phyloP scores from a whole-genome alignment of 2,113 vertebrate genomes.

The Antennarius striatus region DNA sequence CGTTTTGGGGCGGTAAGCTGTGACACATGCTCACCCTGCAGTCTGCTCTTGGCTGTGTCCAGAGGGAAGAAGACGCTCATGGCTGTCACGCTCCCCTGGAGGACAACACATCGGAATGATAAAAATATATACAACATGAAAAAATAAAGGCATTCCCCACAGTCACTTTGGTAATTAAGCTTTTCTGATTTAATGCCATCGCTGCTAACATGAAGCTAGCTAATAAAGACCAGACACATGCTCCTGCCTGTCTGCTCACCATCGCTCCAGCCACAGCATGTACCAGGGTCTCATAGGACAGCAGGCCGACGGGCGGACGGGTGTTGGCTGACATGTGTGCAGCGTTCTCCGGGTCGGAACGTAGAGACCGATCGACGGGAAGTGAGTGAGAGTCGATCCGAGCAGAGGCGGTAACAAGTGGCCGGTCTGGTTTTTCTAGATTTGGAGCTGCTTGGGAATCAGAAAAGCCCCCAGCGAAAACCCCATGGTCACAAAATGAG shows the following conservation, averaged over 20 bases:
- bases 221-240: too few species aligned
- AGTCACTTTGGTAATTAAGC: too few species aligned
- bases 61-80: constrained; percentile 83
- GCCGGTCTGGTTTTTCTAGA: constrained; percentile 1
- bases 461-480: background rate
- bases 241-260: constrained; percentile 62
- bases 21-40: constrained; percentile 76
- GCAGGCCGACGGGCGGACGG: constrained; percentile 54
- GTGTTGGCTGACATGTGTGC: constrained; percentile 69
- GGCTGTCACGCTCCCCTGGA: constrained; percentile 81
- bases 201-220: background rate
- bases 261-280: constrained; percentile 81
- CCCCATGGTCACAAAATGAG: background rate
- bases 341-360: constrained; percentile 4
- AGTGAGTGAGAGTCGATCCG: background rate
- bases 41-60: constrained; percentile 84
- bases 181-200: too few species aligned
- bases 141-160: background rate
- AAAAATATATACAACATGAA: background rate
- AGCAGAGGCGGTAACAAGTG: too few species aligned
- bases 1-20: too few species aligned
- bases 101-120: background rate
- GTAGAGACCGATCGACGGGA: background rate
- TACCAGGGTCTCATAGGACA: constrained; percentile 83
- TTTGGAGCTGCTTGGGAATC: background rate